Conservation (phyloP, 35 echinoderm and acorn worm genomes). For the Stichopus chloronotus region DNA sequence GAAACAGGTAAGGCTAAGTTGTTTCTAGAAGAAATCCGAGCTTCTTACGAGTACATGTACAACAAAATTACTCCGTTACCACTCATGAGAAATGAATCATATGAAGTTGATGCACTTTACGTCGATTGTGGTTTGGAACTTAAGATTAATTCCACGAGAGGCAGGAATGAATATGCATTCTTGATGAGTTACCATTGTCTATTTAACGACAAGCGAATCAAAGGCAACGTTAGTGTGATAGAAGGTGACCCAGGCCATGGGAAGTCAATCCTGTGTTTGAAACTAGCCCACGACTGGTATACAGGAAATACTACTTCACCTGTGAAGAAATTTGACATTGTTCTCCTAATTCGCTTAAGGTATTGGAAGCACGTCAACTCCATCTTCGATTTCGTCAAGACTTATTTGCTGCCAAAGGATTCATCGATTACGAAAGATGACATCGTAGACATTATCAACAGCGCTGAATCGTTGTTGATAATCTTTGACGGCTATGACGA, state of each 20-base stretch:
- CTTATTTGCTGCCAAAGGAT: background rate
- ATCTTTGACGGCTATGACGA: slow-evolving; percentile 38
- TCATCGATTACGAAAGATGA: background rate
- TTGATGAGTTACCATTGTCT: background rate
- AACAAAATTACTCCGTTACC: background rate
- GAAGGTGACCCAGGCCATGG: slow-evolving; percentile 19
- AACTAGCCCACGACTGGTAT: slow-evolving; percentile 29
- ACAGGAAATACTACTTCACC: background rate
- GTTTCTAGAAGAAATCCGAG: background rate
- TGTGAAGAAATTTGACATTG: background rate
- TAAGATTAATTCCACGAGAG: background rate
- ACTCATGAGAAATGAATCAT: background rate
- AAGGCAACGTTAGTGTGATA: background rate
- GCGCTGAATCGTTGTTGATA: background rate
- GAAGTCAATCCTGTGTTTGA: background rate
- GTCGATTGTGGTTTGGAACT: background rate
- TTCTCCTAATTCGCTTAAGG: background rate
- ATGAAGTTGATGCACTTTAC: background rate
- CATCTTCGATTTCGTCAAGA: background rate
- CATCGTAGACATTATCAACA: background rate
- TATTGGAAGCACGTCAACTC: background rate
- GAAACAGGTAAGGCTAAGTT: background rate
- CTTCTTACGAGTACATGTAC: background rate
- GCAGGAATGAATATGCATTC: background rate
- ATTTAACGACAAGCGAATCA: background rate